Evolutionary conservation across 2,797 vertebrate genomes (phyloP), one percentile per base, ranked within the genome.

Genomic region (Gobio occitaniae): DNA sequence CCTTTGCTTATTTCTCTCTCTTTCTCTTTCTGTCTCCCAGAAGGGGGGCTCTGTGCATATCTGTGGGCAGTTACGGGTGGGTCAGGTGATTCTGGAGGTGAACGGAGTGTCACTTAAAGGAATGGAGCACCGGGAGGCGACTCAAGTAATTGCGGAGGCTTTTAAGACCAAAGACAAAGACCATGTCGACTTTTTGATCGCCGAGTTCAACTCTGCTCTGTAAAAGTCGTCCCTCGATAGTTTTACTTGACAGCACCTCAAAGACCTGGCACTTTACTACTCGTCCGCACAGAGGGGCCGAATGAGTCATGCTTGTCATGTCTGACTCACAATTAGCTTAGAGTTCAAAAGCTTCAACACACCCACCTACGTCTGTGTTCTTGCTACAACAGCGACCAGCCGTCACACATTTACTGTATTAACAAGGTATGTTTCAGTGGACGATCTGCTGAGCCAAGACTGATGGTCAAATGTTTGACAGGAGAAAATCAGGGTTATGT

Each of bases 31-130:
- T 87, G 32, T 6, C 17, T 87, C 78, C 70, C 94, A 97, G 97
- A 95, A 95, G 90, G 97, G 96, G 0, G 97, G 97, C 56, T 98
- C 97, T 0, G 97, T 97, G 0, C 95, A 98, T 91, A 96, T 95
- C 92, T 96, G 96, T 0, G 96, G 97, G 47, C 95, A 96, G 93
- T 94, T 99, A 89, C 96, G 93, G 90, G 97, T 98, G 90, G 97
- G 98, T n/a, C 98, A 98, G 5, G 95, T 98, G 90, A 98, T 99
- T 87, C 81, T 99, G 91, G 97, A 98, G 88, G 97, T 98, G 83
- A 97, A 99, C 0, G 96, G 97, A 25, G 88, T 96, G 0, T 93
- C 97, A 0, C 93, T 99, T 0, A 93, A 93, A n/a, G 98, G 96
- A 13, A 96, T 96, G 82, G 96, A 99, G 89, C 98, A 99, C 80